These are phyloP conservation scores for Lithobates pipiens DNA, from an alignment of 2,797 vertebrate species.

Conservation along the genomic window DNA sequence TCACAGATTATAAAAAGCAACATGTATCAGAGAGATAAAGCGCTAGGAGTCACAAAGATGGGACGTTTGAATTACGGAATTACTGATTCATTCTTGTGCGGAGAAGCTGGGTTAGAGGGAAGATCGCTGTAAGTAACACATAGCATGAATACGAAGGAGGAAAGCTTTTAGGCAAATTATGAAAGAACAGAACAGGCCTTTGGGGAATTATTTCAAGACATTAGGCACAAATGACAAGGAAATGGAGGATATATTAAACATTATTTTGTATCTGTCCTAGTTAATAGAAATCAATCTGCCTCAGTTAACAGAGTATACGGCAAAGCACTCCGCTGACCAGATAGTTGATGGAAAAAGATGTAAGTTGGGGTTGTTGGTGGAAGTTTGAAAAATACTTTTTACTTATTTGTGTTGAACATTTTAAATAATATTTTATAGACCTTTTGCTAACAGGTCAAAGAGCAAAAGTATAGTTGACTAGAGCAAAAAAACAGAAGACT, in stretches of 20 bases:
- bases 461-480: no score
- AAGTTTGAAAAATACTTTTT: background rate
- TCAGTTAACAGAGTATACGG: slow-evolving; percentile 35
- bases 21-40: slow-evolving; percentile 22
- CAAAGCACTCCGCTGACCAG: background rate
- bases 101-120: slow-evolving; percentile 11
- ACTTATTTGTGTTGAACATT: background rate
- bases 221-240: slow-evolving; percentile 55
- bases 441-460: background rate
- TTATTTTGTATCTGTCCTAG: slow-evolving; percentile 64
- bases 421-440: background rate
- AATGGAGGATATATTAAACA: slow-evolving; percentile 57
- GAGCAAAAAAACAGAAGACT: no score
- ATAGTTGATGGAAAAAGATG: background rate
- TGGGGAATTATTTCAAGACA: slow-evolving; percentile 54
- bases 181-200: slow-evolving; percentile 50
- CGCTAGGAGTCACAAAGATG: slow-evolving; percentile 20
- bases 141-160: slow-evolving; percentile 31
- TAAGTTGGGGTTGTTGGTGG: background rate
- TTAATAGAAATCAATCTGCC: slow-evolving; percentile 57
- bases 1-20: slow-evolving; percentile 15
- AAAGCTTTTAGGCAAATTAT: slow-evolving; percentile 61
- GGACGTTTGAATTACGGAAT: slow-evolving; percentile 15
- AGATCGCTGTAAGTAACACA: slow-evolving; percentile 36
- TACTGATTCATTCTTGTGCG: slow-evolving; percentile 34